Evolutionary conservation across 2,888 invertebrate species (phyloP).

Genomic region (Lissonota sp.): DNA sequence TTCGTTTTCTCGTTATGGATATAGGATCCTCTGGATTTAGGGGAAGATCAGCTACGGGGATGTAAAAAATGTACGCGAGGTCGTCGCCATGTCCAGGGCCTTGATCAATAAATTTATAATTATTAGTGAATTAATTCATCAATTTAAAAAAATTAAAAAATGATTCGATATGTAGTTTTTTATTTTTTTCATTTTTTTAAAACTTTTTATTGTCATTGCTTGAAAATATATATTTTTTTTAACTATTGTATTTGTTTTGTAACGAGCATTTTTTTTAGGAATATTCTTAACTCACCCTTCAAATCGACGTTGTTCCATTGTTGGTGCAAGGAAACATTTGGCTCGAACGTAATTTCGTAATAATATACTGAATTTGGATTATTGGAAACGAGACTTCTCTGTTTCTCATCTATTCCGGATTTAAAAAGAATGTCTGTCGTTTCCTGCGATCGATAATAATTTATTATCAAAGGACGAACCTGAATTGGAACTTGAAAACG

Average conservation of each 20-base stretch:
- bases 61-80: slow-evolving; percentile 86
- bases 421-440: slow-evolving; percentile 61
- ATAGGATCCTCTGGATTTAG: slow-evolving; percentile 69
- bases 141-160: too few relatives aligned
- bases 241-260: too few relatives aligned
- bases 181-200: too few relatives aligned
- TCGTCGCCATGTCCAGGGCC: slow-evolving; percentile 87
- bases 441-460: slow-evolving; percentile 40
- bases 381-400: slow-evolving; percentile 59
- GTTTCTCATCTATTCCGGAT: slow-evolving; percentile 70
- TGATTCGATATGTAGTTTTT: too few relatives aligned
- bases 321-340: slow-evolving; percentile 57
- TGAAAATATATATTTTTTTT: too few relatives aligned
- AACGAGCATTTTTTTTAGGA: neutral
- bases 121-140: neutral
- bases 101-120: neutral
- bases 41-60: slow-evolving; percentile 57
- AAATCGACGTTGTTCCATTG: neutral
- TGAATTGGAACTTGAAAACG: too few relatives aligned
- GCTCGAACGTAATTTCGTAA: slow-evolving; percentile 68
- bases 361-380: slow-evolving; percentile 68
- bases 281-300: slow-evolving; percentile 5
- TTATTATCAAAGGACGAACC: too few relatives aligned
- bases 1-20: slow-evolving; percentile 81
- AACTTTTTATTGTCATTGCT: too few relatives aligned